A percentile compares a stretch with the other conserved stretches of the same genome.
These are phyloP conservation scores for Laticauda laticaudata DNA, from an alignment of 2,113 vertebrate species.

Conservation along the genomic window DNA sequence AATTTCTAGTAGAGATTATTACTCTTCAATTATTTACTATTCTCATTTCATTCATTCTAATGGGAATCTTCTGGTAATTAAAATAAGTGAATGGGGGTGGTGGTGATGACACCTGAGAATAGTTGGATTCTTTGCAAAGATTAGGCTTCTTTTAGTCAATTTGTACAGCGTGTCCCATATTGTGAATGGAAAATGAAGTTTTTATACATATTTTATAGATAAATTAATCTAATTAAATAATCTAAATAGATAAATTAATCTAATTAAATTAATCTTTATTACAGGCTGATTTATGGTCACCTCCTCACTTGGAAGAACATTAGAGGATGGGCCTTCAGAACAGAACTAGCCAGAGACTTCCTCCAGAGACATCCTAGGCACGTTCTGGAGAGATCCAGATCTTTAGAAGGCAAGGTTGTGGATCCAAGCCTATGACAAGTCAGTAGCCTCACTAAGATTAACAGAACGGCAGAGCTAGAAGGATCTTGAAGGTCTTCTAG, in stretches of 20 bases:
- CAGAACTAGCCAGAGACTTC: background rate
- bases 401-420: background rate
- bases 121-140: constrained; percentile 1
- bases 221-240: background rate
- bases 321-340: background rate
- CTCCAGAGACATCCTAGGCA: background rate
- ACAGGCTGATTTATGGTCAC: background rate
- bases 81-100: background rate
- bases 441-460: background rate
- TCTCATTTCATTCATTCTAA: background rate
- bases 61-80: background rate
- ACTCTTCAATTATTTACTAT: background rate
- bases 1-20: constrained; percentile 6
- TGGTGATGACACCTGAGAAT: background rate
- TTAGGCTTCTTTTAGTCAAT: background rate
- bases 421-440: background rate
- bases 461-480: background rate
- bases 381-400: background rate
- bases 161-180: background rate
- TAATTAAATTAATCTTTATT: too few species aligned
- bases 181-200: background rate
- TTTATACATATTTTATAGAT: background rate
- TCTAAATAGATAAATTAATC: background rate
- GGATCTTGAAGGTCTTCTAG: background rate
- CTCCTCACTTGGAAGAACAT: background rate